Evolutionary conservation across 2,113 vertebrate genomes (phyloP).

Genomic region (Tupaia tana): DNA sequence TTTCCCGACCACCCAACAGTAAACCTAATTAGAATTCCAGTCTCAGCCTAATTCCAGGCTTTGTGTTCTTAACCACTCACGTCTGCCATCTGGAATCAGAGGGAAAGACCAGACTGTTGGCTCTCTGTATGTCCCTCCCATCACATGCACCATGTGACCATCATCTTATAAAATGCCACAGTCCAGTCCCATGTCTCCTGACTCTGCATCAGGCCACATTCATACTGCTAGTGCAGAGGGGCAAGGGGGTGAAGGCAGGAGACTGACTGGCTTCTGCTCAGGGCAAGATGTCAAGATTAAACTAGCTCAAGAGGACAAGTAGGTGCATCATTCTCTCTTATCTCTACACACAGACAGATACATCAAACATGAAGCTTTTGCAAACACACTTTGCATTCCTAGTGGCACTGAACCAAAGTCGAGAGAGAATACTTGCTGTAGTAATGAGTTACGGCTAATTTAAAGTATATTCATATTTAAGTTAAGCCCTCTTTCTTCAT

Average conservation of each 20-base stretch:
- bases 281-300: not conserved
- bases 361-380: not conserved
- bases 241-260: accelerated
- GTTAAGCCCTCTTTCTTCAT: not conserved
- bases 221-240: not conserved
- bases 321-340: not conserved
- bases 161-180: not conserved
- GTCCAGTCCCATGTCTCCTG: not conserved
- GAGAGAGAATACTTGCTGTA: not conserved
- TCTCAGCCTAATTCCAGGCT: not conserved
- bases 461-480: not conserved
- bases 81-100: not conserved
- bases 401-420: not conserved
- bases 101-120: not conserved
- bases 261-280: not conserved
- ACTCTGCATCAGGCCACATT: not conserved
- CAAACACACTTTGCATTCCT: not conserved
- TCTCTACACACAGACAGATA: not conserved
- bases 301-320: not conserved
- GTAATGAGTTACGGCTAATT: not conserved
- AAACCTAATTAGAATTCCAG: not conserved
- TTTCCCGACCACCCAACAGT: too few relatives aligned
- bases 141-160: not conserved
- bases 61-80: not conserved
- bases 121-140: not conserved